Conservation (phyloP, 2,888 invertebrate genomes). For the Chalcosyrphus nemorum region DNA sequence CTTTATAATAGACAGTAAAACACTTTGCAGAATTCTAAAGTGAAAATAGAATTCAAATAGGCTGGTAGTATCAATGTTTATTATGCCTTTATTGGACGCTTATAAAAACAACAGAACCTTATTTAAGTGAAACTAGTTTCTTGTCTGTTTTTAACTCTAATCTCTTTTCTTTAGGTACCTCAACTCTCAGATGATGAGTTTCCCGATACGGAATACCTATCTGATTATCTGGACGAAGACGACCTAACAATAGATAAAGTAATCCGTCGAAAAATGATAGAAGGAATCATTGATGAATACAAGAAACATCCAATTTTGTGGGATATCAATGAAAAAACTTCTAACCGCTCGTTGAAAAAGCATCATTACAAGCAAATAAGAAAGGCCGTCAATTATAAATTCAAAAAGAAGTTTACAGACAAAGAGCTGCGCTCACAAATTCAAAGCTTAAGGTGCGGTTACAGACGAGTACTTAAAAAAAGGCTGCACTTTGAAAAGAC, state of each 20-base stretch:
- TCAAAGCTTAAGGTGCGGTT: neutral
- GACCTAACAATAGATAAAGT: constrained; percentile 50
- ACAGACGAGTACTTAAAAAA: constrained; percentile 1
- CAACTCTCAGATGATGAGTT: neutral
- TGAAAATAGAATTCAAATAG: no score
- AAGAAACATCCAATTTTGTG: constrained; percentile 47
- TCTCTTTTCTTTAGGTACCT: neutral
- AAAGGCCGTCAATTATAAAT: constrained; percentile 35
- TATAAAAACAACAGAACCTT: no score
- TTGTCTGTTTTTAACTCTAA: neutral
- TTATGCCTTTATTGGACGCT: no score
- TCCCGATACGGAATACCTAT: constrained; percentile 13
- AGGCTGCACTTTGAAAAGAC: neutral
- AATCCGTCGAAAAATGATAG: constrained; percentile 16
- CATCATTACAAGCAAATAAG: constrained; percentile 36
- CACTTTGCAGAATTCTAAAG: no score
- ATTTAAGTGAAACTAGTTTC: no score
- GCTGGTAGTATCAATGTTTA: no score
- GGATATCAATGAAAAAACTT: neutral
- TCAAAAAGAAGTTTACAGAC: constrained; percentile 21
- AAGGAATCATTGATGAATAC: constrained; percentile 51
- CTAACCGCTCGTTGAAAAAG: neutral
- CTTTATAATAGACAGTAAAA: no score
- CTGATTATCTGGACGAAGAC: constrained; percentile 47
- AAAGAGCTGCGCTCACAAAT: constrained; percentile 19